Base-by-base conservation (phyloP, 2,888 invertebrate genomes). In the Acrobasis suavella region DNA sequence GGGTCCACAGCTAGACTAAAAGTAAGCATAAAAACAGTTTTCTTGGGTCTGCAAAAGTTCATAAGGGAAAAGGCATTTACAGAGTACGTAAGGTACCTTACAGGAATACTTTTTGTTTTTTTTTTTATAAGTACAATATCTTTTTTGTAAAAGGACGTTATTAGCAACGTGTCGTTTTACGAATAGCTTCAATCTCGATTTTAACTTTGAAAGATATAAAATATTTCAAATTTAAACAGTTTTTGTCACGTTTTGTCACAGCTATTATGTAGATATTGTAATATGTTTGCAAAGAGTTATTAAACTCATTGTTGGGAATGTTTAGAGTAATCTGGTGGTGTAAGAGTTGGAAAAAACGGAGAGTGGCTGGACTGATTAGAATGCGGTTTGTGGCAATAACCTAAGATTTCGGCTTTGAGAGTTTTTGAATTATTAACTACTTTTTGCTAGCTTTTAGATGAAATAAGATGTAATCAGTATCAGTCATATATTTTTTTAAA, bases 181-280 rank as follows among this genome's bases (percentile, higher is more conserved):
- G 46, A 46, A 46, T 46, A 46, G n/a, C 6, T 14, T n/a, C 7
- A 14, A 14, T 12, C 0, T 46, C n/a, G 3, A 46, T 1, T 14
- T 3, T 7, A 14, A 12, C 46, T 9, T n/a, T 56, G 12, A 42
- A 22, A 42, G 42, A 56, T 22, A 56, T 56, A 42, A 17, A 56
- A 46, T 22, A 56, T 56, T 56, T 16, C 10, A 9, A 15, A 42
- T 16, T 37, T 17, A 56, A 56, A 17, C 15, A 14, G n/a, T 54
- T 54, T 42, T 56, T 56, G 42, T 56, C n/a, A 22, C 16, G 8
- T 56, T 56, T 56, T 56, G 56, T 56, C 55, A 56, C n/a, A 16
- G 32, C 7, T 32, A 32, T 6, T 7, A n/a, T 22, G 42, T 15
- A 17, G 39, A 42, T 17, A 32, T 10, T 52, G 32, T 22, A 52